Evolutionary conservation across 2,888 invertebrate species (phyloP), one percentile per base, ranked within the genome.

Genomic region (Eilema depressum): DNA sequence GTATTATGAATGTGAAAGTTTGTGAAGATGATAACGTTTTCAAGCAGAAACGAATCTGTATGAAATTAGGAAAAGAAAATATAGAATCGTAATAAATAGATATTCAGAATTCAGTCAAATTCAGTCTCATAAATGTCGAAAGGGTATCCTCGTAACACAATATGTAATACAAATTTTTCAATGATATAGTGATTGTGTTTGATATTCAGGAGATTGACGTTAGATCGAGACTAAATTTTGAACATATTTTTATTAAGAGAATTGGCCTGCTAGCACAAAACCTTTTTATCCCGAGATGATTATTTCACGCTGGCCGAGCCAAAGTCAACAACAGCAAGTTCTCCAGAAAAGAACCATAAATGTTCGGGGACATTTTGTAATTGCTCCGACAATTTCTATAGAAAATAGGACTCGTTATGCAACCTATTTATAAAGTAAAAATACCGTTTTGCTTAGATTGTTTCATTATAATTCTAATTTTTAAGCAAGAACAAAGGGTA

Each of bases 391-490:
- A 74, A 63, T 70, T 77, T 75, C 25, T 73, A 67, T 41, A 72
- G 62, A 69, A 41, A 60, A 14, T 37, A 10, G 64, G 79, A 69
- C 53, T 73, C 75, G 66, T 78, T 57, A 77, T 75, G 68, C 71
- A 74, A 73, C 53, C 53, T 83, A 85, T 79, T 78, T 81, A 80
- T 79, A 76, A 77, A 65, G 68, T 70, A 73, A 79, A 77, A 82
- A 85, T 86, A 83, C 86, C 88, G 83, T 88, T 86, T 75, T 71
- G 77, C 84, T 79, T 82, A 84, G 77, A 86, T 87, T 86, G 89
- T 90, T 88, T 87, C 53, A 91, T 91, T 91, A 88, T 89, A 86
- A 94, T 94, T 93, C 89, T 89, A 94, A 94, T 93, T 93, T 92
- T 88, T 93, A 86, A 89, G 84, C 92, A 93, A 91, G 92, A 93